Percentiles rank a stretch among this genome's conserved stretches.
These are phyloP conservation scores for Acanthaster planci DNA, from an alignment of 35 echinoderm and acorn worm genomes.

Conservation along the genomic window DNA sequence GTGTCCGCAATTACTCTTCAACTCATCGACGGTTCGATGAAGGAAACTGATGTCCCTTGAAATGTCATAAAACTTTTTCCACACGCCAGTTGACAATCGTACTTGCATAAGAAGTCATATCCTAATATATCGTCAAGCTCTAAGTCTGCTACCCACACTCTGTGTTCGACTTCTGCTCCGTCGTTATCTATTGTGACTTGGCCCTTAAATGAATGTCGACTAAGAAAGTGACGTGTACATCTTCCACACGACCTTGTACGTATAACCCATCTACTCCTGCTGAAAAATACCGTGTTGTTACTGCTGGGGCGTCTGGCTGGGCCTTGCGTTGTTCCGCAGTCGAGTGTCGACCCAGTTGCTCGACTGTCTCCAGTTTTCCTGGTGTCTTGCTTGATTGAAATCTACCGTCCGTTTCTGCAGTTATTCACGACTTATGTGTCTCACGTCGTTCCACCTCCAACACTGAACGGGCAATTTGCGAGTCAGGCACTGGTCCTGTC, in stretches of 20 bases:
- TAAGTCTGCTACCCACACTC: slow-evolving; percentile 15
- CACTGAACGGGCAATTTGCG: slow-evolving; percentile 2
- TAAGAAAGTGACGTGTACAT: slow-evolving; percentile 23
- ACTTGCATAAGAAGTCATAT: neutral
- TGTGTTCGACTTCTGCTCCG: neutral
- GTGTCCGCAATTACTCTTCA: neutral
- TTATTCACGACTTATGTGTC: neutral
- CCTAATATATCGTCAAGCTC: neutral
- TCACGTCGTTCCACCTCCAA: neutral
- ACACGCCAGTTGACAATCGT: neutral
- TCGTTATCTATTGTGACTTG: neutral
- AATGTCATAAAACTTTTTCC: neutral
- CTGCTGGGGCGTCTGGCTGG: neutral
- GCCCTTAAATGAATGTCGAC: slow-evolving; percentile 25
- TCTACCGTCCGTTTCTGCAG: neutral
- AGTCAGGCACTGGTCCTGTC: too few species aligned
- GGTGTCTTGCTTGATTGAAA: neutral
- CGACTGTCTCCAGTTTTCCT: slow-evolving; percentile 45
- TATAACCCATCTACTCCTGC: neutral
- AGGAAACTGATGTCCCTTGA: neutral
- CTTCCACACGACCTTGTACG: slow-evolving; percentile 7
- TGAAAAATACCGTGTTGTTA: neutral
- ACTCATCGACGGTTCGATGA: neutral
- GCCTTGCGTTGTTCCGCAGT: neutral
- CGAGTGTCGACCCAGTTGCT: slow-evolving; percentile 40